Percentiles rank a stretch among this genome's conserved stretches.
These are phyloP conservation scores for Bubo blakistoni DNA, from an alignment of 2,113 vertebrate genomes.

Conservation along the genomic window DNA sequence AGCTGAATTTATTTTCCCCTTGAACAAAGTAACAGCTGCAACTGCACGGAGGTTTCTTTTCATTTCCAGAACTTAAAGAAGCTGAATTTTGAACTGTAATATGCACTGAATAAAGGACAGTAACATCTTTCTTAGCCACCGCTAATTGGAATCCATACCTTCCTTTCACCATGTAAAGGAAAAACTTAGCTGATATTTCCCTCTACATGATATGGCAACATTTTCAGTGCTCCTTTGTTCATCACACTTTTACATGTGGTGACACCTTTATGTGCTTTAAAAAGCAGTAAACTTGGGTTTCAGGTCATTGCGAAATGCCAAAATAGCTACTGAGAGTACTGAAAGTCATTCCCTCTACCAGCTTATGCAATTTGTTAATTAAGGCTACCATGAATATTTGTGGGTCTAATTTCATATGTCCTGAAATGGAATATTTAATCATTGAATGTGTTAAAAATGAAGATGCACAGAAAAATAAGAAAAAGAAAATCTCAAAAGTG, in stretches of 20 bases:
- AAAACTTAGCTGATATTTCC: neutral
- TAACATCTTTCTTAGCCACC: neutral
- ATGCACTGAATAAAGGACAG: neutral
- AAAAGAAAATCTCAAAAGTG: neutral
- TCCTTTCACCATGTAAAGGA: neutral
- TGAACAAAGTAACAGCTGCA: neutral
- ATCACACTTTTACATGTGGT: neutral
- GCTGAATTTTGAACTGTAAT: neutral
- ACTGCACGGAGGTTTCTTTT: neutral
- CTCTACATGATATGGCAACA: neutral
- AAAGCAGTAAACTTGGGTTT: neutral
- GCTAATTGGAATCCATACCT: neutral
- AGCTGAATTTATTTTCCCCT: neutral
- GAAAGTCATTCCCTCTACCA: neutral
- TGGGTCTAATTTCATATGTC: neutral
- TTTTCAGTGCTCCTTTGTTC: neutral
- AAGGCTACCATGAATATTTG: neutral
- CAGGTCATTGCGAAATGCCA: neutral
- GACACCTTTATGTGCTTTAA: neutral
- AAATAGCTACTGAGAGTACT: neutral
- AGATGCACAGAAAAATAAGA: neutral
- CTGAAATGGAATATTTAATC: neutral
- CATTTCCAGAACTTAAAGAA: neutral
- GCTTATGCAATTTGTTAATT: neutral
- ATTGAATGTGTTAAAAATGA: neutral